These are phyloP conservation scores for Ispidina picta DNA, from an alignment of 2,797 vertebrate species.

Conservation along the genomic window DNA sequence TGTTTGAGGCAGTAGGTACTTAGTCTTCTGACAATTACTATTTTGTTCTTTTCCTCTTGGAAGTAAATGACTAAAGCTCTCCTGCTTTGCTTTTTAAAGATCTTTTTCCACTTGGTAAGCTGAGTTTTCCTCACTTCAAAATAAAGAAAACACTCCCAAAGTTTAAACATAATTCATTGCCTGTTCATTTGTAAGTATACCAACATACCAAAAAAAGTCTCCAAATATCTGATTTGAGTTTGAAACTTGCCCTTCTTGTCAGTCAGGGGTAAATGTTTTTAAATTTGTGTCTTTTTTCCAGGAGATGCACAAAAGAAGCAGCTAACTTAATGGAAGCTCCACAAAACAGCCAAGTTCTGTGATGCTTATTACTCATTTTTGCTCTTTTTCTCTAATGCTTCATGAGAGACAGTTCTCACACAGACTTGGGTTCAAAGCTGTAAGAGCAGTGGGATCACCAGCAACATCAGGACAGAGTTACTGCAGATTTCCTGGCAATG, in stretches of 20 bases:
- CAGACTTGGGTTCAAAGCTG: not conserved
- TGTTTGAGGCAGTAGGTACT: not conserved
- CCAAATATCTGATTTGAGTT: not conserved
- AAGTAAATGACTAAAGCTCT: not conserved
- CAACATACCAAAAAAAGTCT: not conserved
- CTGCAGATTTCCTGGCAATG: not conserved
- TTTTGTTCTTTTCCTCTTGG: not conserved
- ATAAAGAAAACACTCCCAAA: not conserved
- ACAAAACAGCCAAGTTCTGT: not conserved
- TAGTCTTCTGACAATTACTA: not conserved
- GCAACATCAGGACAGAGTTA: not conserved
- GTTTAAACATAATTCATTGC: not conserved
- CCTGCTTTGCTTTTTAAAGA: not conserved
- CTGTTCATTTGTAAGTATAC: not conserved
- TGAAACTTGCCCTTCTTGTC: not conserved
- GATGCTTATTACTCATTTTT: not conserved
- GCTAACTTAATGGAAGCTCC: not conserved
- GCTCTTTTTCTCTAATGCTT: not conserved
- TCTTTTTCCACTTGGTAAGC: not conserved
- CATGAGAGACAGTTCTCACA: not conserved
- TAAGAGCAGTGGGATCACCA: not conserved
- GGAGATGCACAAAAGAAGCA: not conserved
- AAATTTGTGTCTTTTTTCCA: not conserved
- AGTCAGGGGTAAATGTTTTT: not conserved
- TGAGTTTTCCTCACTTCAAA: not conserved